Evolutionary conservation across 1,140 invertebrate species (phyloP), one percentile per base, ranked within the genome.

Genomic region (Andrena cerasifolii): DNA sequence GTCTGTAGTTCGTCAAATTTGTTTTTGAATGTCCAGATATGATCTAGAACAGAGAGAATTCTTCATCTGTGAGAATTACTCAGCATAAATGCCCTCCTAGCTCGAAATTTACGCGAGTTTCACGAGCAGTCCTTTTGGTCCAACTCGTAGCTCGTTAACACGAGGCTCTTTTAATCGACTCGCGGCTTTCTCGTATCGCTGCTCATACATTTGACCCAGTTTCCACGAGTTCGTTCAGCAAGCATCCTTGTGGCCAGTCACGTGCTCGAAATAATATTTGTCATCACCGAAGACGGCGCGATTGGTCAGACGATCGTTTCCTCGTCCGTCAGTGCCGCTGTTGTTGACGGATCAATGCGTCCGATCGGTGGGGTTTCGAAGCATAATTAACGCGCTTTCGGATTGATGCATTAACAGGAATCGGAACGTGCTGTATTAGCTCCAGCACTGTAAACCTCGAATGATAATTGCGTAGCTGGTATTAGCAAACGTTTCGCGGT

Each of bases 81-180:
- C 36, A 3, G 10, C 36, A 40, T 40, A n/a, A n/a, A n/a, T n/a
- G n/a, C n/a, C n/a, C n/a, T n/a, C n/a, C n/a, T 18, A n/a, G 49
- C 31, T n/a, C 36, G 26, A 14, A 3, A 5, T 31, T 33, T 24
- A 21, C 26, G 26, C 16, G 6, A 12, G 40, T 26, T 40, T 68
- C 33, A 26, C 33, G 6, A 40, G 43, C 16, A 70, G n/a, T 21
- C 28, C 2, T 6, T 5, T 31, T n/a, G 14, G 36, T 54, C 3
- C 16, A 36, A 18, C 51, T 24, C 16, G 51, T 68, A 31, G 16
- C 33, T 21, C 33, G 47, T 6, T 33, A 40, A 36, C n/a, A 54
- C 49, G 33, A n/a, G 24, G 10, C 16, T 58, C 36, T 26, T 56
- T 70, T 68, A 56, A 68, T 68, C 66, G 21, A 10, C 4, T 26